These are phyloP conservation scores for Drosophila tropicalis DNA, from an alignment of 1,140 invertebrate species.

Conservation along the genomic window DNA sequence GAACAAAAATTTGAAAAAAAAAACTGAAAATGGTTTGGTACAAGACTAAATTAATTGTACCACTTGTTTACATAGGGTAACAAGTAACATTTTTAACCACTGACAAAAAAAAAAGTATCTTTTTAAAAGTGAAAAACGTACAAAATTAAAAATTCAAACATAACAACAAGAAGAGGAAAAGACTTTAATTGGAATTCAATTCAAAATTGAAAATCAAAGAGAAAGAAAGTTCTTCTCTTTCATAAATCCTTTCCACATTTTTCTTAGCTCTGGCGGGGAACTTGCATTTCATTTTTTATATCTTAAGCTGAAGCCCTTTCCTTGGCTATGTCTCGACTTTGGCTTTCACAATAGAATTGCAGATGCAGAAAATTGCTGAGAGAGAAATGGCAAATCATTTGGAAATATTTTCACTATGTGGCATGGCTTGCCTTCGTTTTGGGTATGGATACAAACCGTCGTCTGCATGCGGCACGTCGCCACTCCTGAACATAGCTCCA, in stretches of 20 bases:
- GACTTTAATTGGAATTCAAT: background rate
- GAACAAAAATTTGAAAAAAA: no score
- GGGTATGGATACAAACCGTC: slow-evolving; percentile 42
- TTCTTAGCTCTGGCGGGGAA: background rate
- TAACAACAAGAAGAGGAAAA: background rate
- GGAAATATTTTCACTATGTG: slow-evolving; percentile 54
- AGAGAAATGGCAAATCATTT: slow-evolving; percentile 57
- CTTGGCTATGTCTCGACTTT: slow-evolving; percentile 6
- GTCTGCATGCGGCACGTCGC: slow-evolving; percentile 83
- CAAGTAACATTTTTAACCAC: no score
- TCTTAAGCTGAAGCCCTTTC: slow-evolving; percentile 22
- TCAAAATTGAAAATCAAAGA: background rate
- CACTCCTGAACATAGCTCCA: slow-evolving; percentile 90
- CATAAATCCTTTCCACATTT: background rate
- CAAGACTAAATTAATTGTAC: no score
- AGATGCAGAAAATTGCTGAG: slow-evolving; percentile 23
- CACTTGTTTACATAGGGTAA: no score
- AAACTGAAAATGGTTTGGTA: no score
- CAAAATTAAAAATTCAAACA: no score
- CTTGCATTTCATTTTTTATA: background rate
- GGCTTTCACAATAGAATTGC: slow-evolving; percentile 58
- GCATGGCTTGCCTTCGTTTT: background rate
- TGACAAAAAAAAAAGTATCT: no score
- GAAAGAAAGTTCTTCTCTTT: background rate
- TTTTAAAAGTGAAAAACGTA: no score